Percentiles rank a stretch among this genome's conserved stretches.
phyloP scores from a whole-genome alignment of 92 coral and sea anemone species.

The Isaurus tuberculatus region DNA sequence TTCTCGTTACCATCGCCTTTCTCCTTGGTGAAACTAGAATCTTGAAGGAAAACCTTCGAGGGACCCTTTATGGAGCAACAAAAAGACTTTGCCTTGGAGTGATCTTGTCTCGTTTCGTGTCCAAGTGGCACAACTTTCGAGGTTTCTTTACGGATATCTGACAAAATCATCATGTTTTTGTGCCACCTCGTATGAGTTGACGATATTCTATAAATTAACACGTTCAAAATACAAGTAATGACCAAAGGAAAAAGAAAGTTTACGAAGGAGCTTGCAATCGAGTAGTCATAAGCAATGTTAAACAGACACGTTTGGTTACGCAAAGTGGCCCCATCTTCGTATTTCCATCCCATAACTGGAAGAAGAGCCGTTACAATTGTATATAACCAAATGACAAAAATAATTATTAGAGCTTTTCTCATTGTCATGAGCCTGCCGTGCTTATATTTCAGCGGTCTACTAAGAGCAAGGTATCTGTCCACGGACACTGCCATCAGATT shows the following conservation, averaged over 20 bases:
- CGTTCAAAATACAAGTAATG: constrained; percentile 70
- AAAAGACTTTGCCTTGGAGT: background rate
- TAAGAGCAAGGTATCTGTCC: constrained; percentile 82
- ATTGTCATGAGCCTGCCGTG: constrained; percentile 68
- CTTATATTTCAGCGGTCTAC: constrained; percentile 71
- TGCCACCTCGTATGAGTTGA: constrained; percentile 43
- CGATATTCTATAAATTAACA: constrained; percentile 72
- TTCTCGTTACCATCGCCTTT: background rate
- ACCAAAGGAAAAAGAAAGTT: constrained; percentile 77
- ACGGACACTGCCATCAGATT: constrained; percentile 82
- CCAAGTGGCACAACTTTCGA: constrained; percentile 5
- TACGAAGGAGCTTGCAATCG: constrained; percentile 68
- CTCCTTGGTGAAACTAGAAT: background rate
- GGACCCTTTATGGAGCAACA: background rate
- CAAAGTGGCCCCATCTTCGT: constrained; percentile 52
- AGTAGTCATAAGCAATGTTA: constrained; percentile 67
- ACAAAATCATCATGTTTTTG: background rate
- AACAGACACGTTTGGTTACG: constrained; percentile 57
- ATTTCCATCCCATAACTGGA: constrained; percentile 80
- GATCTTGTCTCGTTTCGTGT: background rate
- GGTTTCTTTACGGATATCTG: background rate
- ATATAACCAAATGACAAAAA: constrained; percentile 73
- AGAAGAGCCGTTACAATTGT: constrained; percentile 69
- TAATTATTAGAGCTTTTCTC: constrained; percentile 58
- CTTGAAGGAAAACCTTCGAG: background rate